Evolutionary conservation across 2,888 invertebrate species (phyloP), one percentile per base, ranked within the genome.

Genomic region (Auanema sp.): DNA sequence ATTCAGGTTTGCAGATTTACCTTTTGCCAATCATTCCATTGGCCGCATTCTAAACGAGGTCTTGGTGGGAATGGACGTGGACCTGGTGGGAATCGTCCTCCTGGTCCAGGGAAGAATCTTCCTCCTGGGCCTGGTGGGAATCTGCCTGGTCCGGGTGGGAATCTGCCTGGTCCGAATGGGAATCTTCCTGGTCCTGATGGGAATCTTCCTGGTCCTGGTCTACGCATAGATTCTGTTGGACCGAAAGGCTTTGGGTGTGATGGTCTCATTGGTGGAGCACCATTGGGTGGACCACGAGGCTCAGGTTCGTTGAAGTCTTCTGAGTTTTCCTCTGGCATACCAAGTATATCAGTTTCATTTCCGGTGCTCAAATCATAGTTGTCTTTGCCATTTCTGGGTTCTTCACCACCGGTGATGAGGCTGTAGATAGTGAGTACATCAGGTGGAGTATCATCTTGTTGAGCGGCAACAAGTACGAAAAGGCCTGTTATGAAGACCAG

Each of bases 21-120:
- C 49, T 60, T 49, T 55, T 60, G 47, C 60, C 60, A 60, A 16
- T 53, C 24, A 14, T 44, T 53, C 60, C 60, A 60, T 40, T 53
- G 40, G 0, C 60, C 60, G 33, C 60, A 60, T 14, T 40, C 23
- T 18, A 47, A 54, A 8, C 18, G 33, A 51, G 47, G 58, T 41
- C 51, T 24, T 14, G 25, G 42, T 41, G 52, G 52, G 25, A 41
- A 41, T 5, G 40, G 54, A 21, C 18, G 23, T 5, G 58, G 59
- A 6, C 16, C 21, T 5, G 60, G 60, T 40, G 53, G 16, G 11
- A 16, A 47, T 23, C 47, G 5, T 47, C 18, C 8, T 47, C 47
- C 23, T 47, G 47, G 60, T 6, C 54, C 33, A 42, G 60, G 60
- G 10, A 44, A 40, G 14, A 33, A 51, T 12, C 58, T 40, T 10